Evolutionary conservation across 2,797 vertebrate genomes (phyloP).

Genomic region (Buphagus erythrorhynchus): DNA sequence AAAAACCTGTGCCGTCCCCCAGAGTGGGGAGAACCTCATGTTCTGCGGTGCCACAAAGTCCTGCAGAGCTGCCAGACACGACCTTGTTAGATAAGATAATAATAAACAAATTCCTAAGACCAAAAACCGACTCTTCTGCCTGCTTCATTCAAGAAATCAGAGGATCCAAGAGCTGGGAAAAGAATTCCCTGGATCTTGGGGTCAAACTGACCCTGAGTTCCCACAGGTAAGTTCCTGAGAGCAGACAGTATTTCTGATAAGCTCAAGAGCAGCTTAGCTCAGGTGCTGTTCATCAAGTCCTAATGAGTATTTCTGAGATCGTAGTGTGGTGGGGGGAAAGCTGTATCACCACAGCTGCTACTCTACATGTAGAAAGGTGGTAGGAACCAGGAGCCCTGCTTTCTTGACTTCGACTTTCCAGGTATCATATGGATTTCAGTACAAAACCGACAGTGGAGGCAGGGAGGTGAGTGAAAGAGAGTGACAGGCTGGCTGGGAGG

Average conservation of each 20-base stretch:
- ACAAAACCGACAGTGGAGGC: rapidly evolving
- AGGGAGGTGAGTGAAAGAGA: background rate
- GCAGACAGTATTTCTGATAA: background rate
- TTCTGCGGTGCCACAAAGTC: too few relatives aligned
- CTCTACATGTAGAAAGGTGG: background rate
- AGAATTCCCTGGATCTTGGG: too few relatives aligned
- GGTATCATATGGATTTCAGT: background rate
- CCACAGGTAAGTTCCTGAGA: background rate
- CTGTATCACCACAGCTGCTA: background rate
- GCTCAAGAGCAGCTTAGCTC: background rate
- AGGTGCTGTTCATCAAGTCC: background rate
- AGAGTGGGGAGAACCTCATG: too few relatives aligned
- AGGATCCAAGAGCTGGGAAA: too few relatives aligned
- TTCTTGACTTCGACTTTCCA: background rate
- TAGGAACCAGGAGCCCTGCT: background rate
- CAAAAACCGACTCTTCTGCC: too few relatives aligned
- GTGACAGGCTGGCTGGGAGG: background rate
- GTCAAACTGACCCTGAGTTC: too few relatives aligned
- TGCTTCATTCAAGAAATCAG: too few relatives aligned
- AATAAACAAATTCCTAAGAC: too few relatives aligned
- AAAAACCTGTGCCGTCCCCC: too few relatives aligned
- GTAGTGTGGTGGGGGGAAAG: rapidly evolving
- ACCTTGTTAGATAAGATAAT: too few relatives aligned
- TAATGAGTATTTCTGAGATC: background rate
- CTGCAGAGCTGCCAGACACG: too few relatives aligned